These are phyloP conservation scores for Pogonomyrmex barbatus DNA, from an alignment of 1,140 invertebrate species.

Conservation along the genomic window DNA sequence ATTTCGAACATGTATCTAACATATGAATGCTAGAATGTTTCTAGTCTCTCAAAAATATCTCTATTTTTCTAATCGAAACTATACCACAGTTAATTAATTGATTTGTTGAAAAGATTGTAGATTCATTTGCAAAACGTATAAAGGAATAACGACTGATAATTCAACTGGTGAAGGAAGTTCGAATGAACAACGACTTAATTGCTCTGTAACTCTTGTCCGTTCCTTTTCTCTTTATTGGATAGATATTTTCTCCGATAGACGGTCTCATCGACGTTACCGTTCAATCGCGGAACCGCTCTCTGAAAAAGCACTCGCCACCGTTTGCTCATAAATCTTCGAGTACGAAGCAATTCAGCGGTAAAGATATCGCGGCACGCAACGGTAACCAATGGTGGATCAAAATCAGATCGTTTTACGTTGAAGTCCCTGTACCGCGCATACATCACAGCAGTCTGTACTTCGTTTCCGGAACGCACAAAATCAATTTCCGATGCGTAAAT, in stretches of 20 bases:
- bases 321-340: slow-evolving; percentile 40
- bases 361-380: slow-evolving; percentile 9
- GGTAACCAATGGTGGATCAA: slow-evolving; percentile 41
- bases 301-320: slow-evolving; percentile 33
- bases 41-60: background rate
- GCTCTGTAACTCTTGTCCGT: slow-evolving; percentile 10
- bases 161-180: background rate
- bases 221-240: background rate
- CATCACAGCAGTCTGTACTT: slow-evolving; percentile 38
- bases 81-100: background rate
- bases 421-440: slow-evolving; percentile 5
- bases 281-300: slow-evolving; percentile 4
- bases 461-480: slow-evolving; percentile 60
- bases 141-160: background rate
- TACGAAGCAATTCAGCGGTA: slow-evolving; percentile 39
- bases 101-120: background rate
- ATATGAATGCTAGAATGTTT: background rate
- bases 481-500: slow-evolving; percentile 68
- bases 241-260: slow-evolving; percentile 1
- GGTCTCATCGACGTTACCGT: background rate
- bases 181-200: background rate
- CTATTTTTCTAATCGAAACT: no score
- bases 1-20: background rate
- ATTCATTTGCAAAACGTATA: background rate
- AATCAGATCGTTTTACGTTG: slow-evolving; percentile 46